Base-by-base conservation (phyloP, 2,888 invertebrate species). In the Spilosoma lubricipeda region DNA sequence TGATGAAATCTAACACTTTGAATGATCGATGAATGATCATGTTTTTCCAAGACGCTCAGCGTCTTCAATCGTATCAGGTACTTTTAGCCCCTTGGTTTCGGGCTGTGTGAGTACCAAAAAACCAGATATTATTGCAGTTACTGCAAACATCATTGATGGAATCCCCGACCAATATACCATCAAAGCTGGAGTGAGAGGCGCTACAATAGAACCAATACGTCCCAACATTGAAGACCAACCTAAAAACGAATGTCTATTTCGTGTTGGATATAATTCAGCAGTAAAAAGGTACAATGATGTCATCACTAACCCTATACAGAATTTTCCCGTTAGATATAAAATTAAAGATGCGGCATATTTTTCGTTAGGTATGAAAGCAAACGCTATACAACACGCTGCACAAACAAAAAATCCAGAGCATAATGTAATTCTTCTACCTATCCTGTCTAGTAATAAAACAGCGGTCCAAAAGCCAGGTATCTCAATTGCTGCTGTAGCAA, bases 151-250 rank as follows among this genome's bases (percentile, higher is more conserved):
- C 70, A 93, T 79, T 2, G 95, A 92, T 9, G 95, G 95, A 78
- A 95, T 94, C 11, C 94, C 94, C 0, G 87, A 82, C 94, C 94
- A 95, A 77, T 94, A 94, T 3, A 82, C 86, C 93, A 97, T 97
- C 85, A 97, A 88, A 66, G 97, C 94, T 27, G 97, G 97, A 5
- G 97, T 97, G 84, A 97, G 96, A 0, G 97, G 97, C 1, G 97
- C 97, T 71, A 97, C 86, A 85, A 97, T 96, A 0, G 97, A 97
- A 0, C 97, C 97, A 72, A 97, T 94, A 13, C 97, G 95, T 27
- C 97, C 97, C 82, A 97, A 93, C 97, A 97, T 97, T 7, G 97
- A 97, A 81, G 97, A 97, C 74, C 97, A 95, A 0, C 96, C 97
- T 73, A 97, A 93, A 80, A 97, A 95, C 48, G 97, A 97, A 86